Evolutionary conservation across 1,140 invertebrate species (phyloP).

Genomic region (Monochamus saltuarius): DNA sequence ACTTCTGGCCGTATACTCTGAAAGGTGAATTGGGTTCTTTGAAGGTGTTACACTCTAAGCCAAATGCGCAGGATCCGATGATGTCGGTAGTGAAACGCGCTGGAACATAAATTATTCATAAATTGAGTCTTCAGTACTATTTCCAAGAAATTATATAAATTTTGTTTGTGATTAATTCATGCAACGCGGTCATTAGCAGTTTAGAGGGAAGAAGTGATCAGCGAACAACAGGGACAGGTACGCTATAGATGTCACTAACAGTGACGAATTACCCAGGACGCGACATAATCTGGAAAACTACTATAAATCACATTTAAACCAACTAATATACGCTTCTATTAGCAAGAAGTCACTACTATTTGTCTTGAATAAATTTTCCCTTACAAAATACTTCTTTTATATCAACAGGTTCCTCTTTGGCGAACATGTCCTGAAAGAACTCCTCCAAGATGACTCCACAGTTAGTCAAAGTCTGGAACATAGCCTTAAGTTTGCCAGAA

Average conservation of each 20-base stretch:
- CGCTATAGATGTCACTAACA: neutral
- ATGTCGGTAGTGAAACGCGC: constrained; percentile 59
- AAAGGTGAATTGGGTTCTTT: constrained; percentile 52
- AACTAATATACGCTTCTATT: neutral
- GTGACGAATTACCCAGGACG: neutral
- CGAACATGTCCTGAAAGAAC: constrained; percentile 39
- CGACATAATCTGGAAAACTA: neutral
- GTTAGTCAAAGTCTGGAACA: constrained; percentile 47
- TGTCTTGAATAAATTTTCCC: neutral
- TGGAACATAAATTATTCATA: constrained; percentile 38
- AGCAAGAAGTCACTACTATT: neutral
- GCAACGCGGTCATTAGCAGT: neutral
- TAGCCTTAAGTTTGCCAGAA: constrained; percentile 53
- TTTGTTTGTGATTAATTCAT: neutral
- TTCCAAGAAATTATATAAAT: no score
- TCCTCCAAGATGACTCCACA: constrained; percentile 47
- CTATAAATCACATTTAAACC: no score
- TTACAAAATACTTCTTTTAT: constrained; percentile 53
- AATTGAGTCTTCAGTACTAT: no score
- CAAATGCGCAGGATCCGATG: constrained; percentile 61
- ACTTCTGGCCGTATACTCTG: constrained; percentile 49
- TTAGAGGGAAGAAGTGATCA: neutral
- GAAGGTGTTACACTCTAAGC: constrained; percentile 57
- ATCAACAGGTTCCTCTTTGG: constrained; percentile 48
- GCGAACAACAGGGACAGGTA: neutral